Conservation (phyloP, 2,888 invertebrate species). For the Nebria brevicollis region DNA sequence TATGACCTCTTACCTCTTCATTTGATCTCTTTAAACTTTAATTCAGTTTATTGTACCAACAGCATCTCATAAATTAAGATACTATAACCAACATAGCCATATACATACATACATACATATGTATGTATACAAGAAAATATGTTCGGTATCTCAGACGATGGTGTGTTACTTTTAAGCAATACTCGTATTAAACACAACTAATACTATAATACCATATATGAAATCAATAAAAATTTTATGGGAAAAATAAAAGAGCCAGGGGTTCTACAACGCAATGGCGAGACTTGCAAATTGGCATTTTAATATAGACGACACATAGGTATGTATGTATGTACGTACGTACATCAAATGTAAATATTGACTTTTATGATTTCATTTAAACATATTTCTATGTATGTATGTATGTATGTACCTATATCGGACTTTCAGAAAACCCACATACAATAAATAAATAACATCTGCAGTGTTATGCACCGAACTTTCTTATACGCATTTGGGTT, state of each 20-base stretch:
- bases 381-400: background rate
- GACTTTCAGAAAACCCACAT: too few relatives aligned
- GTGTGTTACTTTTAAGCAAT: background rate
- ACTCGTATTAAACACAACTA: background rate
- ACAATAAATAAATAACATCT: too few relatives aligned
- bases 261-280: background rate
- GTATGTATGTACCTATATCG: background rate
- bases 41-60: too few relatives aligned
- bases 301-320: background rate
- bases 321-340: too few relatives aligned
- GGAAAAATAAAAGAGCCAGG: background rate
- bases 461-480: too few relatives aligned
- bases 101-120: too few relatives aligned
- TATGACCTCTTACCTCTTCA: background rate
- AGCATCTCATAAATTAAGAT: too few relatives aligned
- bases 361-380: background rate
- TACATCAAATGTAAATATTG: background rate
- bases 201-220: background rate
- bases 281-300: background rate
- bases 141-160: background rate
- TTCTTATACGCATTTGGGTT: too few relatives aligned
- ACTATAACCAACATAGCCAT: too few relatives aligned
- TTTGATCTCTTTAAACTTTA: background rate
- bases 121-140: background rate
- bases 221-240: background rate